Conservation (phyloP, 2,113 vertebrate species). For the Hemicordylus capensis region DNA sequence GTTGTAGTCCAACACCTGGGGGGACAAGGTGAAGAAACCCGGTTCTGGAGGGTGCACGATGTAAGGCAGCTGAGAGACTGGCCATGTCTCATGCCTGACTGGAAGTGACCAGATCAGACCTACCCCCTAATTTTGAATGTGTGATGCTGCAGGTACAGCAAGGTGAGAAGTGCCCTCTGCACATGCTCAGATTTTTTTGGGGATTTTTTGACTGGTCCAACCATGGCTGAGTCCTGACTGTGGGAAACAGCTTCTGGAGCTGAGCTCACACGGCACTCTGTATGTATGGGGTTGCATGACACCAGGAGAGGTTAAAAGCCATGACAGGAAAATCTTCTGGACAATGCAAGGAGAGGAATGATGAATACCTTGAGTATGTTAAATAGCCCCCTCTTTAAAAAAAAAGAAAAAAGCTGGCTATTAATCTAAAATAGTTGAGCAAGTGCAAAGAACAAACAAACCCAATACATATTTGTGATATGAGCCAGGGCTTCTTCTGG, state of each 20-base stretch:
- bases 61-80: too few relatives aligned
- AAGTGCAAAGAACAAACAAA: neutral
- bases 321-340: neutral
- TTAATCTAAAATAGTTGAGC: neutral
- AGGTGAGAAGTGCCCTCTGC: neutral
- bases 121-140: too few relatives aligned
- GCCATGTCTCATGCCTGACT: too few relatives aligned
- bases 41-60: too few relatives aligned
- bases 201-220: too few relatives aligned
- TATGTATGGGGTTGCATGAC: neutral
- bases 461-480: neutral
- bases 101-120: too few relatives aligned
- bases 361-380: neutral
- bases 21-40: too few relatives aligned
- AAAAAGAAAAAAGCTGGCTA: accelerated
- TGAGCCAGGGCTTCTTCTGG: neutral
- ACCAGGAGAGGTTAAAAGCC: neutral
- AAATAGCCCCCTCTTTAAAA: neutral
- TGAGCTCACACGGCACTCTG: neutral
- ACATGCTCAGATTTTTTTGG: neutral
- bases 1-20: too few relatives aligned
- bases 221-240: too few relatives aligned
- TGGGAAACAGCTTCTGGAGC: too few relatives aligned
- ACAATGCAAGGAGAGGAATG: neutral
- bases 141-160: neutral